phyloP scores from a whole-genome alignment of 1,140 invertebrate genomes.

The Drosophila mojavensis region DNA sequence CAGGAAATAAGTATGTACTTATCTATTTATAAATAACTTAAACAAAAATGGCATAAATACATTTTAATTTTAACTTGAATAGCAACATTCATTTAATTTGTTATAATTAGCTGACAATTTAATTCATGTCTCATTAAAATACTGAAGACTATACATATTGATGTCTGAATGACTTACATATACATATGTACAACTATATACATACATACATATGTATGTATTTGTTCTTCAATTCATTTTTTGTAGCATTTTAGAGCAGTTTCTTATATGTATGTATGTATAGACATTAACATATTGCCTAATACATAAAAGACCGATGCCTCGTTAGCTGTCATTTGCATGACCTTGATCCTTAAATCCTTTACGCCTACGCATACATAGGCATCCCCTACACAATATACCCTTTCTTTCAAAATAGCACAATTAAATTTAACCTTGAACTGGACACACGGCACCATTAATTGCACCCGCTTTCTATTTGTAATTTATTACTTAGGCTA shows the following conservation, averaged over 20 bases:
- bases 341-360: conserved; percentile 50
- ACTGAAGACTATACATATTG: not conserved
- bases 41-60: no score
- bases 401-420: conserved; percentile 54
- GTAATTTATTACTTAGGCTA: conserved; percentile 13
- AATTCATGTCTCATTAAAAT: no score
- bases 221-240: no score
- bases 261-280: no score
- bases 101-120: no score
- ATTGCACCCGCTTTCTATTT: conserved; percentile 31
- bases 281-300: not conserved
- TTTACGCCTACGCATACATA: not conserved
- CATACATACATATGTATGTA: no score
- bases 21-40: no score
- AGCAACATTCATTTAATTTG: no score
- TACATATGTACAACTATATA: not conserved
- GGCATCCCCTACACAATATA: conserved; percentile 41
- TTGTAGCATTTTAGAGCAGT: no score
- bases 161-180: not conserved
- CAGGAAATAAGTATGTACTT: no score
- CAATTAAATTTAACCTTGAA: conserved; percentile 61
- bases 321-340: conserved; percentile 2
- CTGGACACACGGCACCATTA: conserved; percentile 19
- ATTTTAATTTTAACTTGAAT: not conserved
- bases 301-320: not conserved